These are phyloP conservation scores for Micronisus gabar DNA, from an alignment of 2,113 vertebrate genomes.

Conservation along the genomic window DNA sequence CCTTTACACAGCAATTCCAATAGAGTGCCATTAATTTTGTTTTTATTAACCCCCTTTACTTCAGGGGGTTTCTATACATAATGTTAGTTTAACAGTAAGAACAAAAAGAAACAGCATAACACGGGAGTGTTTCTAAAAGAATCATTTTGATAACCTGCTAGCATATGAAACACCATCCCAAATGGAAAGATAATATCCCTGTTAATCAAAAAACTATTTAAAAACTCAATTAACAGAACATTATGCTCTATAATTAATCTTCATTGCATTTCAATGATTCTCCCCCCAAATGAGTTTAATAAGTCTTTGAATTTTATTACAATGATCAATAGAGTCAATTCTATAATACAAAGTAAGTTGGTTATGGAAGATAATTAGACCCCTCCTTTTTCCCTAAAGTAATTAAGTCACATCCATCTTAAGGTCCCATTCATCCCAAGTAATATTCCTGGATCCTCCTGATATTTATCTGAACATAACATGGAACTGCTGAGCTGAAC, in stretches of 20 bases:
- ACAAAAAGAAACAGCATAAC: conserved; percentile 28
- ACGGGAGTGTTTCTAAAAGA: conserved; percentile 9
- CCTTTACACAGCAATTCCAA: conserved; percentile 36
- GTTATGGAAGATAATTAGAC: conserved; percentile 60
- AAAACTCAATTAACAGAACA: conserved; percentile 82
- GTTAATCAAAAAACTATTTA: conserved; percentile 82
- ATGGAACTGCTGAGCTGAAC: not conserved
- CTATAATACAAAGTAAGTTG: conserved; percentile 66
- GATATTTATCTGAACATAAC: conserved; percentile 11
- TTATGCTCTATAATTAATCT: conserved; percentile 80
- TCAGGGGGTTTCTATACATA: not conserved
- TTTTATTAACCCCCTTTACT: conserved; percentile 50
- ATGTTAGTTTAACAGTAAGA: conserved; percentile 1
- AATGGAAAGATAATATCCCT: conserved; percentile 72
- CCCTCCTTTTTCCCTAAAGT: conserved; percentile 47
- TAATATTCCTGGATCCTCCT: conserved; percentile 16
- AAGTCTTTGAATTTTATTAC: conserved; percentile 71
- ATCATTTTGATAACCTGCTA: conserved; percentile 61
- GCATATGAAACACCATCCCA: conserved; percentile 55
- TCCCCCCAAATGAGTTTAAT: conserved; percentile 62
- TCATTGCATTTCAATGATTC: conserved; percentile 73
- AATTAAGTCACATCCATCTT: conserved; percentile 71
- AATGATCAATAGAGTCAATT: conserved; percentile 76
- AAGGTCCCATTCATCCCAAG: conserved; percentile 51
- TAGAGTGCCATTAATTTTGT: conserved; percentile 49